These are phyloP conservation scores for Rhamphomyia laevipes DNA, from an alignment of 2,888 invertebrate species.

Conservation along the genomic window DNA sequence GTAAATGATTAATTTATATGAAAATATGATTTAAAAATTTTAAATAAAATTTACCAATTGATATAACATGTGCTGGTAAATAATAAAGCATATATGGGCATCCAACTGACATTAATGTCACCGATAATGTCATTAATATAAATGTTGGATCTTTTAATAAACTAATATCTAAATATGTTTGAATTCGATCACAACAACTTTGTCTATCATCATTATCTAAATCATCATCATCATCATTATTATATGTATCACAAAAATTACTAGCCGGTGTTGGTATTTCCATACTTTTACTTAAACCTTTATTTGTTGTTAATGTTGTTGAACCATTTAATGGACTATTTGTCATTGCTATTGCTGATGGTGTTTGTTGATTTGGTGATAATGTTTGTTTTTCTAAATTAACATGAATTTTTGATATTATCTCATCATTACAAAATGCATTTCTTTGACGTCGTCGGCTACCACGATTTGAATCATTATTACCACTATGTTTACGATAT, in stretches of 20 bases:
- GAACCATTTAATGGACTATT: neutral
- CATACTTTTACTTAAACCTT: conserved; percentile 38
- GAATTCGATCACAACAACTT: conserved; percentile 32
- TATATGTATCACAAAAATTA: conserved; percentile 28
- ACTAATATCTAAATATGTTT: conserved; percentile 53
- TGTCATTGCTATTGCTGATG: neutral
- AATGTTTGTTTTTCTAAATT: conserved; percentile 32
- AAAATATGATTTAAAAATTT: neutral
- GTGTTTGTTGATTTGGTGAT: conserved; percentile 18
- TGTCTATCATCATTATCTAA: conserved; percentile 28
- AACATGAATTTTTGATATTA: conserved; percentile 33
- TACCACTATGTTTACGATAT: conserved; percentile 42
- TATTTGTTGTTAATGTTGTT: conserved; percentile 20
- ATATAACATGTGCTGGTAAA: conserved; percentile 59
- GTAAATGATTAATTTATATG: neutral
- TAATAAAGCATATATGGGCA: conserved; percentile 67
- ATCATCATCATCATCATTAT: conserved; percentile 22
- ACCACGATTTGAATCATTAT: conserved; percentile 34
- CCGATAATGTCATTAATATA: conserved; percentile 58
- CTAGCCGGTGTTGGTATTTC: conserved; percentile 38
- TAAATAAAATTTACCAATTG: conserved; percentile 39
- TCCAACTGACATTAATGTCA: conserved; percentile 63
- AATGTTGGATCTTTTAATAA: conserved; percentile 56
- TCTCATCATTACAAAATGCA: conserved; percentile 34
- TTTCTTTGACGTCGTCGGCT: conserved; percentile 32